Evolutionary conservation across 2,888 invertebrate species (phyloP).

Genomic region (Diachrysia chrysitis): DNA sequence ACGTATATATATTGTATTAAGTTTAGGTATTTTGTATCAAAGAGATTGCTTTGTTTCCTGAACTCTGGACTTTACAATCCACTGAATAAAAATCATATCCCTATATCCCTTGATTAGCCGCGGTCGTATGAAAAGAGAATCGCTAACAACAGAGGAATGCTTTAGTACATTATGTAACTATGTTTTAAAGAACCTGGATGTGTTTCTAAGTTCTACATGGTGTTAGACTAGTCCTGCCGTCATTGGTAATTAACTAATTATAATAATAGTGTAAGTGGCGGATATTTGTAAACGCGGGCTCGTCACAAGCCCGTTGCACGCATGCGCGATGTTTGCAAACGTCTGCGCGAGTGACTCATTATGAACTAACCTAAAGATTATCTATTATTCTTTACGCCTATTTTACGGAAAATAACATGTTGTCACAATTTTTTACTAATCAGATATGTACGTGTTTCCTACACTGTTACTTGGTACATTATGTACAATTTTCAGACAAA

Average conservation of each 20-base stretch:
- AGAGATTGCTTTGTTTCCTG: no score
- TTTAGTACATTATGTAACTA: no score
- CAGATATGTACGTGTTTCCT: background rate
- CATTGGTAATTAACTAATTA: constrained; percentile 17
- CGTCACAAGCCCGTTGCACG: constrained; percentile 9
- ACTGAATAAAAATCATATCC: no score
- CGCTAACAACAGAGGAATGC: no score
- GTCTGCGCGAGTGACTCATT: constrained; percentile 19
- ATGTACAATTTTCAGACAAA: no score
- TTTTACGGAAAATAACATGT: constrained; percentile 20
- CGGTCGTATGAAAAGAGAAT: no score
- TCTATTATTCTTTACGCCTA: constrained; percentile 11
- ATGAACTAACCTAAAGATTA: constrained; percentile 15
- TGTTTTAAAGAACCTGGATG: background rate
- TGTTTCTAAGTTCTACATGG: background rate
- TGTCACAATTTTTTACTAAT: background rate
- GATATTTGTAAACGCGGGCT: constrained; percentile 49
- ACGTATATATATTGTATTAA: no score
- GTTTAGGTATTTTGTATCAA: no score
- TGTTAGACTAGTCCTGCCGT: background rate
- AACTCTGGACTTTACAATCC: no score
- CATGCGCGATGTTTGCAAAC: constrained; percentile 17
- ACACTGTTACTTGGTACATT: no score
- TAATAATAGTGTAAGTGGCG: constrained; percentile 19
- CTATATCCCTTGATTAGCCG: no score